These are phyloP conservation scores for Potamilus streckersoni DNA, from an alignment of 1,140 invertebrate species.

Conservation along the genomic window DNA sequence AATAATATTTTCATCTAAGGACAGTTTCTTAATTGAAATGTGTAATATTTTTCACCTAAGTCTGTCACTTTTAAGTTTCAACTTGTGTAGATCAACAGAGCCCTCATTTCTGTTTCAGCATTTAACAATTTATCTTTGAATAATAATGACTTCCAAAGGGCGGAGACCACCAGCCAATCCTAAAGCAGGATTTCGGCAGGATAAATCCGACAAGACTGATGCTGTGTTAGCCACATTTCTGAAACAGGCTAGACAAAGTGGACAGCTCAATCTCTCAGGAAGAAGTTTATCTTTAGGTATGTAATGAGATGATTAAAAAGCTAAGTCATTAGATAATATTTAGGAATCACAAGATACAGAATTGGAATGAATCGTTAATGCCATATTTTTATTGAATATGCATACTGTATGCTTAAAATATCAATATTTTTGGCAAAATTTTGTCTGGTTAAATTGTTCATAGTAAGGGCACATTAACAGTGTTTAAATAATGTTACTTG, in stretches of 20 bases:
- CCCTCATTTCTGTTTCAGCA: no score
- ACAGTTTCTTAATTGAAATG: no score
- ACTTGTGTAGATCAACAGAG: no score
- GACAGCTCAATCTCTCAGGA: constrained; percentile 82
- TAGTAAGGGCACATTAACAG: background rate
- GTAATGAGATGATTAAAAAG: constrained; percentile 30
- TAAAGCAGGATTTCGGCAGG: constrained; percentile 30
- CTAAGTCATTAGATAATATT: background rate
- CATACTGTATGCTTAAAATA: background rate
- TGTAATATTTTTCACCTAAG: no score
- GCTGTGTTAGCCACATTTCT: constrained; percentile 70
- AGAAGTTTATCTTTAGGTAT: constrained; percentile 80
- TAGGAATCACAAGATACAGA: background rate
- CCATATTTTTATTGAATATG: background rate
- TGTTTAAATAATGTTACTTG: no score
- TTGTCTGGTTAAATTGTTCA: background rate
- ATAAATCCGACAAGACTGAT: constrained; percentile 11
- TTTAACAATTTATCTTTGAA: no score
- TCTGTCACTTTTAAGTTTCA: no score
- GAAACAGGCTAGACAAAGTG: constrained; percentile 81
- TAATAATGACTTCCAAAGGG: constrained; percentile 32
- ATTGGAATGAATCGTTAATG: background rate
- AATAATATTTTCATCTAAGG: no score
- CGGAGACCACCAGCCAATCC: constrained; percentile 7
- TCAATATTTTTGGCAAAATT: background rate